phyloP scores from a whole-genome alignment of 2,113 vertebrate species.

The Crotalus horridus region DNA sequence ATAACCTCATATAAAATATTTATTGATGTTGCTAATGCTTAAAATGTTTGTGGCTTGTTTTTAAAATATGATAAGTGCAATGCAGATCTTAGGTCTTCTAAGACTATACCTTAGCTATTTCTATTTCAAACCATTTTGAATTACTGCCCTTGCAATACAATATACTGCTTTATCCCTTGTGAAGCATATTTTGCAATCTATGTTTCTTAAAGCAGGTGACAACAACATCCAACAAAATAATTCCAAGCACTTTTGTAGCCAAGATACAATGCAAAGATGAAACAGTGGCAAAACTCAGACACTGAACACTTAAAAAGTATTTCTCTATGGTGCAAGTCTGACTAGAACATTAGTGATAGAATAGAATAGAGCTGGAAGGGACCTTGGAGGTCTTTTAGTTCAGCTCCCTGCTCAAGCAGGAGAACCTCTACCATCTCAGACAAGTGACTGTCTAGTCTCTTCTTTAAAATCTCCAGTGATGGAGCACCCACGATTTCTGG shows the following conservation, averaged over 20 bases:
- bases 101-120: neutral
- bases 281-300: neutral
- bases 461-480: too few species aligned
- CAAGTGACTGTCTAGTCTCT: too few species aligned
- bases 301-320: neutral
- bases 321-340: neutral
- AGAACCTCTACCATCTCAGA: too few species aligned
- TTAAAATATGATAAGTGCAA: neutral
- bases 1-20: slow-evolving; percentile 8
- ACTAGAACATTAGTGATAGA: too few species aligned
- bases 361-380: too few species aligned
- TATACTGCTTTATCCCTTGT: neutral
- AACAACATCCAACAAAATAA: neutral
- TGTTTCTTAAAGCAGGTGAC: neutral
- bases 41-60: neutral
- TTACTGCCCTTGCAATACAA: neutral
- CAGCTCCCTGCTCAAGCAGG: too few species aligned
- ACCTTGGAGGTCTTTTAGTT: too few species aligned
- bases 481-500: too few species aligned
- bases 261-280: neutral
- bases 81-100: neutral
- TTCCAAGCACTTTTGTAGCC: neutral
- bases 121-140: neutral
- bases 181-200: neutral
- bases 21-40: neutral